phyloP scores from a whole-genome alignment of 2,888 invertebrate genomes.

The Drosophila melanosoma region DNA sequence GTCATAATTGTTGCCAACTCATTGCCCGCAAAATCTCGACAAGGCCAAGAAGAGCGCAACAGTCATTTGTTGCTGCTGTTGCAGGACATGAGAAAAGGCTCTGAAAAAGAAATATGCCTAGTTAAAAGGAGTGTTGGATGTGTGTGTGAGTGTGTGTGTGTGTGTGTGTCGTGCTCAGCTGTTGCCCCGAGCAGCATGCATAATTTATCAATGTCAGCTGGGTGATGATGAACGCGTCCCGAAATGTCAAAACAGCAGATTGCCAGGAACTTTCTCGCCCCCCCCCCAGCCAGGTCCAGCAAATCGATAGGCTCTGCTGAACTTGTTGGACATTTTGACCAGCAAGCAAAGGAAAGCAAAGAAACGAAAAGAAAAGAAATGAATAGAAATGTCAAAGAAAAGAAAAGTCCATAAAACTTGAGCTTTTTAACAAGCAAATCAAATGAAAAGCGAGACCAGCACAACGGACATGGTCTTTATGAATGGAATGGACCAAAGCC shows the following conservation, averaged over 20 bases:
- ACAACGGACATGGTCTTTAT: conserved; percentile 50
- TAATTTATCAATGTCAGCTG: conserved; percentile 78
- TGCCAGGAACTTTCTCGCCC: conserved; percentile 37
- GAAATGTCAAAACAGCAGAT: conserved; percentile 69
- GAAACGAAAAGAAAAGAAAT: conserved; percentile 3
- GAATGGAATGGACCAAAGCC: conserved; percentile 47
- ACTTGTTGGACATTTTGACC: conserved; percentile 62
- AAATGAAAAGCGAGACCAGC: conserved; percentile 64
- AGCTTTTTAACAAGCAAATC: conserved; percentile 79
- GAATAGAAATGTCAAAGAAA: conserved; percentile 17
- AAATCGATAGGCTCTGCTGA: conserved; percentile 67
- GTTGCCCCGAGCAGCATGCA: conserved; percentile 57
- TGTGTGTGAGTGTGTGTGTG: neutral
- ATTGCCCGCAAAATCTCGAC: conserved; percentile 70
- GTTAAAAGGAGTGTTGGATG: conserved; percentile 5
- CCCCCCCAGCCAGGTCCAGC: conserved; percentile 1
- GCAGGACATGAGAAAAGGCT: conserved; percentile 8
- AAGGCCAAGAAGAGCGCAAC: conserved; percentile 46
- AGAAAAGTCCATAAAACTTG: conserved; percentile 76
- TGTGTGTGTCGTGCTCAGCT: conserved; percentile 44
- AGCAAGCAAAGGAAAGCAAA: conserved; percentile 13
- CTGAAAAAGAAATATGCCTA: conserved; percentile 16
- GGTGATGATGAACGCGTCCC: conserved; percentile 69
- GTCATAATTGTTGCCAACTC: conserved; percentile 78
- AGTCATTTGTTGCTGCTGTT: conserved; percentile 64